Evolutionary conservation across 2,113 vertebrate genomes (phyloP).

Genomic region (Trinectes maculatus): DNA sequence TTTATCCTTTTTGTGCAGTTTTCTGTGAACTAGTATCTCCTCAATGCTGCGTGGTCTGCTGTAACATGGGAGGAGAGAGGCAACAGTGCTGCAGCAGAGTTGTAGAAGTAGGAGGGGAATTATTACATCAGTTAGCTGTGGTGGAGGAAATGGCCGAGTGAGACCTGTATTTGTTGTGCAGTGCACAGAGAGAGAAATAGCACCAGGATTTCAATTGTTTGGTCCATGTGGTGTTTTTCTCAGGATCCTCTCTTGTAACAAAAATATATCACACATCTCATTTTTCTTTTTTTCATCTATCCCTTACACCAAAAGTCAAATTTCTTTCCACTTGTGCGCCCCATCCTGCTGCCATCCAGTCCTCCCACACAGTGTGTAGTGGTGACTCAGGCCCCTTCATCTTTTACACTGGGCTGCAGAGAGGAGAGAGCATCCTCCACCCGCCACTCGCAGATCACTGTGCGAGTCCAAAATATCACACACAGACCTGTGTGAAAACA

Average conservation of each 20-base stretch:
- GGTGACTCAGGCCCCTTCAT: conserved; percentile 62
- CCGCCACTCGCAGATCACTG: neutral
- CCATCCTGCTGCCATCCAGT: conserved; percentile 35
- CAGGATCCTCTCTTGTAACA: too few relatives aligned
- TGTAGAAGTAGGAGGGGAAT: neutral
- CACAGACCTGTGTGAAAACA: neutral
- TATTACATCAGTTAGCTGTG: conserved; percentile 6
- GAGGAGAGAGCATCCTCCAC: neutral
- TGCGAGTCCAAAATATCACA: too few relatives aligned
- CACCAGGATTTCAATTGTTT: neutral
- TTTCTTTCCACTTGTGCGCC: conserved; percentile 30
- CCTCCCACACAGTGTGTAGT: conserved; percentile 53
- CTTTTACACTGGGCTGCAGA: conserved; percentile 4
- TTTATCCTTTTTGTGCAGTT: too few relatives aligned
- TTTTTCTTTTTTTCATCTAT: conserved; percentile 2
- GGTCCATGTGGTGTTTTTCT: too few relatives aligned
- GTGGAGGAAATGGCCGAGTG: neutral
- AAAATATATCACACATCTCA: too few relatives aligned
- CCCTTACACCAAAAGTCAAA: conserved; percentile 15
- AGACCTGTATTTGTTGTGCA: conserved; percentile 1
- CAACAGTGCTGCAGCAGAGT: neutral
- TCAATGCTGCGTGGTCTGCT: neutral
- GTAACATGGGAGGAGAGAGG: neutral
- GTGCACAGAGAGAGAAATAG: neutral
- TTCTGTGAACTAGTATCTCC: neutral